Evolutionary conservation across 2,888 invertebrate genomes (phyloP), one percentile per base, ranked within the genome.

Genomic region (Synergus laeviventris): DNA sequence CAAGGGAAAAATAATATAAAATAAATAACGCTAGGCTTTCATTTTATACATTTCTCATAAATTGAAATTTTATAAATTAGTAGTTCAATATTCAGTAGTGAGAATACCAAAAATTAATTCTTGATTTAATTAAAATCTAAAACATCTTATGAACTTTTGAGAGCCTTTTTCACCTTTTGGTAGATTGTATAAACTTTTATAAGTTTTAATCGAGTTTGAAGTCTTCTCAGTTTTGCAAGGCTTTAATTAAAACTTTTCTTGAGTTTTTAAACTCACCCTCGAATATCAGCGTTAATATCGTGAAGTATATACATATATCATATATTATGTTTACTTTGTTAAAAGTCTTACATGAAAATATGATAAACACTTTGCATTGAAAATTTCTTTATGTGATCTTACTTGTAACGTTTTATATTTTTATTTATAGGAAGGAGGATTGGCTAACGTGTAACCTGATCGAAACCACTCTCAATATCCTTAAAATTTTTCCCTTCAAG

Each of bases 141-240:
- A 31, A 74, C 74, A 76, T 76, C 38, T 77, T 61, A 70, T 74
- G 59, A 77, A 76, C 76, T 3, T 59, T 64, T 18, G 60, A 76
- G 7, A 61, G 49, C 42, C 73, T 78, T 59, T 62, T 70, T 56
- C 49, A 24, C 38, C 74, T 73, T 64, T 74, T 59, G 16, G 42
- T 70, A 54, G 45, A 49, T 49, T 70, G 11, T 31, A 49, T 24
- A 9, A 49, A 70, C 24, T 70, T 70, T 49, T 18, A 31, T 31
- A 36, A 70, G 31, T 54, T 70, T 49, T 70, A 70, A 70, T 70
- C 18, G 49, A 70, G 49, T 70, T 70, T 49, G 24, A 49, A 49
- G 70, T 2, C 31, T 49, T 1, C n/a, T 54, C 18, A 70, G 49
- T 70, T 70, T 70, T 31, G 36, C 36, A n/a, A 31, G 18, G 11